phyloP scores from a whole-genome alignment of 2,888 invertebrate species.

The Augochlorella aurata region DNA sequence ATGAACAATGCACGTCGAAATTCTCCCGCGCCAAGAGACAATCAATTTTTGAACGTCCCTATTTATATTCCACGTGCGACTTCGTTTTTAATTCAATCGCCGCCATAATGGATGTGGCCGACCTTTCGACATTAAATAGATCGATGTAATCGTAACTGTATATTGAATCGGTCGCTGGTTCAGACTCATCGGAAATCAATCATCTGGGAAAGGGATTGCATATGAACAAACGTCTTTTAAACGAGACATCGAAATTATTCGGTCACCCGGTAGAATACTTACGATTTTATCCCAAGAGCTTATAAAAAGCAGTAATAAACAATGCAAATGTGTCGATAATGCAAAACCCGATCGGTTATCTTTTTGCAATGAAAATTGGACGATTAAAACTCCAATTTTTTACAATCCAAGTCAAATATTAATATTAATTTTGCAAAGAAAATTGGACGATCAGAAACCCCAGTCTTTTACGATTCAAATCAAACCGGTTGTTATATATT shows the following conservation, averaged over 20 bases:
- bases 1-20: neutral
- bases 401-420: no score
- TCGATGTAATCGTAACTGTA: neutral
- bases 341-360: no score
- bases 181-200: constrained; percentile 1
- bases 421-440: no score
- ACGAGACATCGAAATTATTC: neutral
- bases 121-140: constrained; percentile 8
- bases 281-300: no score
- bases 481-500: no score
- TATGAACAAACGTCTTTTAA: neutral
- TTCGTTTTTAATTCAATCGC: constrained; percentile 9
- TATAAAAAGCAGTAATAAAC: no score
- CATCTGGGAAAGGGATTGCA: neutral
- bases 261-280: no score
- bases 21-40: neutral
- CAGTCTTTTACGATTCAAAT: no score
- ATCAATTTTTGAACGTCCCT: neutral
- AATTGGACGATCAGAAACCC: no score
- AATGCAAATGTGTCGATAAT: no score
- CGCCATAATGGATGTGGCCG: neutral
- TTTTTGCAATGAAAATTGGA: no score
- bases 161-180: neutral
- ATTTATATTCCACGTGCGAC: neutral
- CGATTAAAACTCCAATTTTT: no score